Evolutionary conservation across 2,113 vertebrate species (phyloP), one percentile per base, ranked within the genome.

Genomic region (Sphyrna mokarran): DNA sequence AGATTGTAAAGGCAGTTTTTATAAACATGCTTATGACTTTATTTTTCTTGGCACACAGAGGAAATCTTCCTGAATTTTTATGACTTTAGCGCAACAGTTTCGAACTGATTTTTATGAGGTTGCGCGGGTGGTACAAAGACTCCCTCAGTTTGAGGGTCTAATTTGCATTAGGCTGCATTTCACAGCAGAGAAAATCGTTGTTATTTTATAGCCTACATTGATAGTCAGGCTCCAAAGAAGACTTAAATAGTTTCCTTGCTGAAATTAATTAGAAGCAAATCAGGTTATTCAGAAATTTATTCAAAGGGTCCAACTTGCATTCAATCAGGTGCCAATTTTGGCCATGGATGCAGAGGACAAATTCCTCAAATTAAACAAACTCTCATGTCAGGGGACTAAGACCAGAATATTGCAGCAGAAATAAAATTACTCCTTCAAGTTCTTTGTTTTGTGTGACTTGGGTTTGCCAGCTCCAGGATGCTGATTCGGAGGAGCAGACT

Each of bases 401-500:
- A 40, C 14, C 61, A 66, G n/a, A 66, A 66, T 68, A 22, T 66
- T 93, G 0, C 61, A 66, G 58, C 61, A 93, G 54, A 90, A 91
- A 20, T 91, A 91, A 63, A 93, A 93, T 14, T 37, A 66, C 16
- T 37, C 9, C 26, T 93, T 58, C 89, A 93, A 37, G 58, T 66
- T 37, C 16, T 68, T 68, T 93, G 68, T 37, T 93, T 93, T n/a
- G 61, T 66, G 37, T 72, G 11, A 72, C 61, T 22, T 68, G 63
- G n/a, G 2, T 20, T 37, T 95, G 93, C 13, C 66, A 72, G 61
- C 66, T 18, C 23, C 29, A 91, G 33, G 20, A 89, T 58, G 86
- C 6, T 89, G 0, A 0, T 96, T 86, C 94, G 68, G 23, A 29
- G 0, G 0, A 1, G 29, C 0, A 0, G 6, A 68, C 26, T 26